Percentiles rank a stretch among this genome's conserved stretches.
phyloP scores from a whole-genome alignment of 2,797 vertebrate species.

The Rhinoraja longicauda region DNA sequence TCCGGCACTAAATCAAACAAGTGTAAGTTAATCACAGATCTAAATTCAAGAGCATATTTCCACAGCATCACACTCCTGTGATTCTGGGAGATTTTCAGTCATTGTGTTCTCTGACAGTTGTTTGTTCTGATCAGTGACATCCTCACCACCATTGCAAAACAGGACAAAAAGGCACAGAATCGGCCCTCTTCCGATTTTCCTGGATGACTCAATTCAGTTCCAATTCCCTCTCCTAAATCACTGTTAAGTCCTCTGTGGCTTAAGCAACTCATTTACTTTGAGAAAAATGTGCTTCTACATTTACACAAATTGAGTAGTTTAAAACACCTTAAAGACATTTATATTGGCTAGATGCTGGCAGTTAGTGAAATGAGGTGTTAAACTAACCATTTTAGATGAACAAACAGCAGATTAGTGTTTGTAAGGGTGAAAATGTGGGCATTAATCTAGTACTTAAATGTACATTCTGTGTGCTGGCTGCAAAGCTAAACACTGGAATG shows the following conservation, averaged over 20 bases:
- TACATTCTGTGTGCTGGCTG: background rate
- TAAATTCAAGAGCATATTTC: too few relatives aligned
- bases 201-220: background rate
- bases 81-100: background rate
- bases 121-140: background rate
- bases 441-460: slow-evolving; percentile 34
- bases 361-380: slow-evolving; percentile 39
- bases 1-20: too few relatives aligned
- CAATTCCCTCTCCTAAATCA: background rate
- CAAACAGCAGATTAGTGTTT: slow-evolving; percentile 36
- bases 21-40: too few relatives aligned
- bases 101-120: background rate
- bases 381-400: slow-evolving; percentile 38
- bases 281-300: slow-evolving; percentile 32
- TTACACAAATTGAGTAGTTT: background rate
- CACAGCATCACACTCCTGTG: too few relatives aligned
- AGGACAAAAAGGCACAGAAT: background rate
- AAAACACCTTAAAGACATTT: slow-evolving; percentile 34
- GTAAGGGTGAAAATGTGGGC: background rate
- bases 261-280: background rate
- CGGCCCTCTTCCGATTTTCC: background rate
- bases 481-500: background rate
- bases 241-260: background rate
- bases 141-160: too few relatives aligned
- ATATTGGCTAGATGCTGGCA: slow-evolving; percentile 32